Conservation (phyloP, 1,140 invertebrate genomes). For the Fragariocoptes setiger region DNA sequence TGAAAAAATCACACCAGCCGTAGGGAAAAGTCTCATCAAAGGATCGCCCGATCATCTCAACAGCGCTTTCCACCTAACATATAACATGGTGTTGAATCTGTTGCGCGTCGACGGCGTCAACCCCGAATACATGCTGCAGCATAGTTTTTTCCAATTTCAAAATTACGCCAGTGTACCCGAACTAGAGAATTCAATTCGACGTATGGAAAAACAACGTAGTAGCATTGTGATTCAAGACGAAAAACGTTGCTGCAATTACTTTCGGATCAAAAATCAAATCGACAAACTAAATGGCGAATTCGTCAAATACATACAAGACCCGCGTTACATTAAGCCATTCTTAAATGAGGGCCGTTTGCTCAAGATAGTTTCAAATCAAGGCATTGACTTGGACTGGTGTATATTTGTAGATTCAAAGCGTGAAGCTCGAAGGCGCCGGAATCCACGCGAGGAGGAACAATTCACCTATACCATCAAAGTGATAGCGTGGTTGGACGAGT, state of each 20-base stretch:
- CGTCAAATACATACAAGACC: conserved; percentile 40
- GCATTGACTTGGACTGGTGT: conserved; percentile 76
- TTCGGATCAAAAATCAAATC: conserved; percentile 47
- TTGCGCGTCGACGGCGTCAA: conserved; percentile 90
- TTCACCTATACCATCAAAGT: conserved; percentile 40
- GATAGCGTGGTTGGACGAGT: conserved; percentile 36
- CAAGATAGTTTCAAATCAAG: conserved; percentile 55
- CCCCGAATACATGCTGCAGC: conserved; percentile 93
- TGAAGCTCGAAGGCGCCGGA: conserved; percentile 28
- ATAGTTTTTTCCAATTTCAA: conserved; percentile 96
- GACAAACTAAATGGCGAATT: conserved; percentile 37
- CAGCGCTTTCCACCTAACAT: conserved; percentile 92
- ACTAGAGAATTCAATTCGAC: conserved; percentile 40
- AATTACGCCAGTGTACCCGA: conserved; percentile 78
- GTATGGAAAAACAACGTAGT: conserved; percentile 30
- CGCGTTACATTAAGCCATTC: conserved; percentile 65
- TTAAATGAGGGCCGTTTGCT: conserved; percentile 68
- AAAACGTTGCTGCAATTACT: conserved; percentile 43
- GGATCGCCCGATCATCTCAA: conserved; percentile 63
- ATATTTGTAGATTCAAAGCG: conserved; percentile 65
- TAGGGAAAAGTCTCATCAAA: conserved; percentile 55
- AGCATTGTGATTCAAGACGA: conserved; percentile 25
- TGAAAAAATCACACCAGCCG: conserved; percentile 60
- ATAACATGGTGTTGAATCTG: conserved; percentile 97
- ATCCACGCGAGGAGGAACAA: conserved; percentile 12